Conservation (phyloP, 2,797 vertebrate species). For the Dendrocincla fuliginosa region DNA sequence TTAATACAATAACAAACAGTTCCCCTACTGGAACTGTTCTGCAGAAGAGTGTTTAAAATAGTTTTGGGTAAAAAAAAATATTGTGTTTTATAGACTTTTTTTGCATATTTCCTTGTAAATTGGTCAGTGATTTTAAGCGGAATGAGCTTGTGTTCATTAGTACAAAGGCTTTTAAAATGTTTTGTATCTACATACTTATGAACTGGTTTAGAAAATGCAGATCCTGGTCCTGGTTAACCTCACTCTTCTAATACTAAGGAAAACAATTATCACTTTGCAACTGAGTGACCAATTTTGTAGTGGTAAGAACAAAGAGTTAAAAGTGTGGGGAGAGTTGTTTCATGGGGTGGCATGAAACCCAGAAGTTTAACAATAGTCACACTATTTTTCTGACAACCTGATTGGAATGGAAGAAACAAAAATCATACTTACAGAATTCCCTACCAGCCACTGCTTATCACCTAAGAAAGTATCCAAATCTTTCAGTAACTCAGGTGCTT, state of each 20-base stretch:
- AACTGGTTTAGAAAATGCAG: background rate
- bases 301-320: background rate
- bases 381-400: background rate
- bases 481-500: slow-evolving; percentile 64
- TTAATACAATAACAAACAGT: no score
- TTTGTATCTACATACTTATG: background rate
- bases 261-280: background rate
- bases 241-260: background rate
- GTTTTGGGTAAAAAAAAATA: background rate
- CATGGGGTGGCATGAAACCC: background rate
- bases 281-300: background rate
- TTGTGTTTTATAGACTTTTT: background rate
- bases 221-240: background rate
- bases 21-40: background rate
- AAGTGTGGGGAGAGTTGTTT: background rate
- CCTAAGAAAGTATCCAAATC: slow-evolving; percentile 72
- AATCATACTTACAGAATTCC: slow-evolving; percentile 76
- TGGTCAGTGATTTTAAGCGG: background rate
- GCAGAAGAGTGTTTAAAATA: background rate
- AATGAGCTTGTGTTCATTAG: background rate
- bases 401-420: background rate
- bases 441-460: slow-evolving; percentile 74
- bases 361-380: background rate
- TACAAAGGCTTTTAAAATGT: background rate
- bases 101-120: background rate